Evolutionary conservation across 1,140 invertebrate species (phyloP), one percentile per base, ranked within the genome.

Genomic region (Drosophila yakuba): DNA sequence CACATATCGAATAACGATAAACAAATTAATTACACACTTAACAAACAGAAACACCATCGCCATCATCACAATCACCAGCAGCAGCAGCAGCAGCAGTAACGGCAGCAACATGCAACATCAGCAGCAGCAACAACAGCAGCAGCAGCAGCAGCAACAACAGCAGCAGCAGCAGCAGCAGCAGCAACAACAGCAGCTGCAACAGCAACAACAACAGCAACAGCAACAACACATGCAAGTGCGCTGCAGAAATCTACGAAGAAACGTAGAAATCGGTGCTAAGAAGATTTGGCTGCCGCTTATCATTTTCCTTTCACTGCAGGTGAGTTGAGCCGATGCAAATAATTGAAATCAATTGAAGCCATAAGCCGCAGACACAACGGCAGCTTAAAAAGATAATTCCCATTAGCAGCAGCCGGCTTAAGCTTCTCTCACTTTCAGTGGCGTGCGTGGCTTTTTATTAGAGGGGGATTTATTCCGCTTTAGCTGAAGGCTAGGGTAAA

Each of bases 291-390:
- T 91, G 90, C 79, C 84, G 78, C 72, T 91, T 77, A 85, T 83
- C 79, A 74, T 91, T 74, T 90, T 90, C 90, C 85, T 91, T 91
- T 91, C 90, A 91, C 90, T 91, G 72, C 90, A 91, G 90, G 90
- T 91, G 72, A 91, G 90, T 74, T 51, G 35, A 62, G 60, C 14
- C 47, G 51, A 58, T 60, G 59, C 41, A 55, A 62, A 81, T 58
- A 77, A 82, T 77, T 81, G 66, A 67, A 78, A 63, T 71, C 71
- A 59, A 69, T 79, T 79, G 47, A 75, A 76, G 67, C 63, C 64
- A 68, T 47, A 36, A 56, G 61, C 64, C 28, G 63, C 54, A 76
- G 62, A 63, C 60, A 63, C 61, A 75, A 52, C 54, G 58, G 45
- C 60, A 74, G 15, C 55, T 15, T 67, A 76, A 76, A 76, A 54